A percentile compares a stretch with the other conserved stretches of the same genome.
These are phyloP conservation scores for Sturnus vulgaris DNA, from an alignment of 2,113 vertebrate genomes.

Conservation along the genomic window DNA sequence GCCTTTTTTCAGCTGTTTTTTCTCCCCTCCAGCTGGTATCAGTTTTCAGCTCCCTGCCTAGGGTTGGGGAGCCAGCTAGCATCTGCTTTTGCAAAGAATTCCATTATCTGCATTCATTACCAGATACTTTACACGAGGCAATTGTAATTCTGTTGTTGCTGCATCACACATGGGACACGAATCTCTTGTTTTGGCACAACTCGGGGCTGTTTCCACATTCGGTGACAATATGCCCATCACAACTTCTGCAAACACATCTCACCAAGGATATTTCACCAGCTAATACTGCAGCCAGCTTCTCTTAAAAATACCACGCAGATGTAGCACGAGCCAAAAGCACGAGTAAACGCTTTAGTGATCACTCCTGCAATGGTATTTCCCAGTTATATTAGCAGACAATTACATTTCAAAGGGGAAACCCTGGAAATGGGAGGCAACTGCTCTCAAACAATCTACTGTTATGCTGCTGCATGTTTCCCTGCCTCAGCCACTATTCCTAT, in stretches of 20 bases:
- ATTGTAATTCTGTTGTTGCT: conserved; percentile 49
- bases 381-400: conserved; percentile 3
- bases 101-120: conserved; percentile 66
- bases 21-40: conserved; percentile 22
- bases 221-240: neutral
- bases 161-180: neutral
- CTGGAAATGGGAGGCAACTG: conserved; percentile 26
- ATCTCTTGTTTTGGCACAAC: neutral
- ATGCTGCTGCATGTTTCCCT: conserved; percentile 12
- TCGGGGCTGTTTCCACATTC: neutral
- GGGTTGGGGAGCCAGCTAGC: conserved; percentile 40
- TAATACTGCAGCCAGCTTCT: neutral
- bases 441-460: neutral
- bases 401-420: conserved; percentile 31
- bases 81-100: conserved; percentile 55
- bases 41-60: conserved; percentile 10
- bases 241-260: neutral
- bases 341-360: neutral
- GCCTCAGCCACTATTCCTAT: neutral
- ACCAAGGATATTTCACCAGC: neutral
- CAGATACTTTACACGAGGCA: conserved; percentile 38
- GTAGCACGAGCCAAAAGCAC: neutral
- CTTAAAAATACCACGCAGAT: neutral
- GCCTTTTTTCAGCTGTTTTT: conserved; percentile 32
- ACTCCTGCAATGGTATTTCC: neutral